Percentiles rank a stretch among this genome's conserved stretches.
phyloP scores from a whole-genome alignment of 2,888 invertebrate genomes.

The Tetramorium bicarinatum region DNA sequence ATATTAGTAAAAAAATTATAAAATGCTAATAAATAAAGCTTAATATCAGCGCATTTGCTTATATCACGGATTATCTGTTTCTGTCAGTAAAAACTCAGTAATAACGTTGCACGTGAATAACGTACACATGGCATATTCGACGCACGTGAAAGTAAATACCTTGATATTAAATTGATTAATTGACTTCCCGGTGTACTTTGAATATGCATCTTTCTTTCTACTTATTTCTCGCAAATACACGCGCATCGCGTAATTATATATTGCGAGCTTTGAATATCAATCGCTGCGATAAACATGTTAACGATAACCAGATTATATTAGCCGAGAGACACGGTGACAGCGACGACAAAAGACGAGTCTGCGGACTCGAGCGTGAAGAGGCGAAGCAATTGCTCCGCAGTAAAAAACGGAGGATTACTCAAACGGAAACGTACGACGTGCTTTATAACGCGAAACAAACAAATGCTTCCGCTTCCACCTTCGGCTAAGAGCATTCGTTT shows the following conservation, averaged over 20 bases:
- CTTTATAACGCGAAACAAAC: slow-evolving; percentile 33
- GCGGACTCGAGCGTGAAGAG: not conserved
- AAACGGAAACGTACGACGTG: slow-evolving; percentile 32
- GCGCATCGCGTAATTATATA: not conserved
- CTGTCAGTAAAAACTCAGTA: not conserved
- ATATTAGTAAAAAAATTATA: not conserved
- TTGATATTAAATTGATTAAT: slow-evolving; percentile 4
- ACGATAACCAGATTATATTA: slow-evolving; percentile 1
- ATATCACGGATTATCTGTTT: not conserved
- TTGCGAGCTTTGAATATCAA: not conserved
- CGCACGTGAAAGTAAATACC: not conserved
- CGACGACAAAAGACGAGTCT: not conserved
- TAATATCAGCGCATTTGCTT: not conserved
- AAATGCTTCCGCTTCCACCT: slow-evolving; percentile 24
- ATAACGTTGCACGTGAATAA: not conserved
- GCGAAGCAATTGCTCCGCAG: not conserved
- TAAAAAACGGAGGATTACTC: slow-evolving; percentile 40
- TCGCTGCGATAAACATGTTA: not conserved
- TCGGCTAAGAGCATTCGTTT: slow-evolving; percentile 26
- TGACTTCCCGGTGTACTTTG: not conserved
- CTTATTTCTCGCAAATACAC: not conserved
- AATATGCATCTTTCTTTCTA: not conserved
- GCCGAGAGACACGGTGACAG: not conserved
- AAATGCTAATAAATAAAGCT: slow-evolving; percentile 4
- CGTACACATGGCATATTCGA: not conserved